Evolutionary conservation across 1,140 invertebrate genomes (phyloP), one percentile per base, ranked within the genome.

Genomic region (Paraescarpia echinospica): DNA sequence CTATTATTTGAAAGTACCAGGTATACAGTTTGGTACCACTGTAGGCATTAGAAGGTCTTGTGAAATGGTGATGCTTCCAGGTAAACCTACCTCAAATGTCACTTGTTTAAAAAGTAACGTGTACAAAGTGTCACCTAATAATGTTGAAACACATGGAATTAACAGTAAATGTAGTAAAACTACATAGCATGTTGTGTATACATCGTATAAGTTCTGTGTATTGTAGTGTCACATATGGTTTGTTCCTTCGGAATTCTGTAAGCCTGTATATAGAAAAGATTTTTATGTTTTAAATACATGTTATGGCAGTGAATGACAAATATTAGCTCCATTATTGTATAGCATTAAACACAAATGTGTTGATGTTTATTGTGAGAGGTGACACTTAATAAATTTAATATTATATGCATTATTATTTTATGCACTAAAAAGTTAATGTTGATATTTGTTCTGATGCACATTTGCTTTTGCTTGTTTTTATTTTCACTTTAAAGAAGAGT

Each of bases 351-450:
- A 77, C 41, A 6, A 12, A 6, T 41, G 41, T 41, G 41, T 6
- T 41, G 41, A 12, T 6, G 41, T 41, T 41, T n/a, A n/a, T n/a
- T n/a, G n/a, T n/a, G n/a, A n/a, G n/a, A 41, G 4, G 41, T 41
- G 41, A 41, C 41, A 41, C 12, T 92, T 92, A 27, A 89, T 89
- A 89, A 89, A 92, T 90, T 89, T 89, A 59, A 35, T 92, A 89
- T 33, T n/a, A 90, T 33, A 33, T 89, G 12, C 92, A 88, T 89
- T 35, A 89, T 33, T 33, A 92, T 33, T 41, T 89, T 18, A 92
- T 31, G 33, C n/a, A 34, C 34, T 92, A 91, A 92, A 9, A 48
- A 34, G 31, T 92, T 91, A 14, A 77, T 77, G 59, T 27, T 77
- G 59, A 77, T 27, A 31, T 77, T 77, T 77, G 22, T 77, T 77